Base-by-base conservation (phyloP, 2,113 vertebrate genomes). In the Phycodurus eques region DNA sequence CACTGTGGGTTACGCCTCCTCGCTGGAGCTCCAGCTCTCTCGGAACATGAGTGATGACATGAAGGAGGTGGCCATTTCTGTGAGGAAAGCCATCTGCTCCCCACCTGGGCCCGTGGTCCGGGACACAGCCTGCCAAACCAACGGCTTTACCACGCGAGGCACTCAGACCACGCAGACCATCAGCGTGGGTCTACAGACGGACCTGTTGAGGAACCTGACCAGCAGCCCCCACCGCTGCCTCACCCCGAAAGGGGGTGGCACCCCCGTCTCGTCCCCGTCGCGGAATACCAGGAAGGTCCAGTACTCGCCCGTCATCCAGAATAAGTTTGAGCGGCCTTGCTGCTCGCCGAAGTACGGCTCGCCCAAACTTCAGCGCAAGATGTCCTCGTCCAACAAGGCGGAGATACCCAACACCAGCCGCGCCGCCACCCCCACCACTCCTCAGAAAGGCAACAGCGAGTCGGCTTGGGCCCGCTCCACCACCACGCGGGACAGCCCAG, bases 381-480 rank as follows among this genome's bases (percentile, higher is more conserved):
- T 81, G 17, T 90, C 88, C 60, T 67, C 83, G 0, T 62, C 88
- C 44, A 78, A 73, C 35, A 93, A 93, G 74, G 44, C 75, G 0
- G 92, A 92, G 0, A 71, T 81, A 0, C 82, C 81, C 72, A 92
- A 70, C 86, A 87, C 81, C 74, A 88, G 90, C 83, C 87, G 90
- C 0, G 80, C 83, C 1, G 85, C 94, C 56, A 92, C 91, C 0
- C 93, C 94, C 13, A 93, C 92, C 66, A 89, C 92, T 0, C 93
- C 94, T 56, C 95, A 94, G 75, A 99, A 96, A 79, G 95, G 96
- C 46, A 96, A 94, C 90, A 98, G 83, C 2, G 98, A 98, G 86
- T 99, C 98, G 0, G 98, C 98, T 2, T 99, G 98, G 98, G 98
- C 98, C 1, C 94, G 98, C 43, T 99, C 97, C 39, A 99, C 97